Evolutionary conservation across 1,140 invertebrate genomes (phyloP).

Genomic region (Trichomalopsis sarcophagae): DNA sequence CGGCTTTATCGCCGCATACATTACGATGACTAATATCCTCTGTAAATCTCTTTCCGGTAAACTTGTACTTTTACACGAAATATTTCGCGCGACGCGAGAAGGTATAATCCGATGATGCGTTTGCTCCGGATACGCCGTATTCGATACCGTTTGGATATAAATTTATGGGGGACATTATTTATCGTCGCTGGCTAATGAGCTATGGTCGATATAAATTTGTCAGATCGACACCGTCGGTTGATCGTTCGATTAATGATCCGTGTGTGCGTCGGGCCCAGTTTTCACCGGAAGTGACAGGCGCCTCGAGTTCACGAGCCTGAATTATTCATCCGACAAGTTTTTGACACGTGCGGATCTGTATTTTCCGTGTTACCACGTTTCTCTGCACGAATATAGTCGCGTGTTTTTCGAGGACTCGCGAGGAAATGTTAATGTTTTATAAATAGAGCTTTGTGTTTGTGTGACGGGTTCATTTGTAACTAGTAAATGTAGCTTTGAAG

Average conservation of each 20-base stretch:
- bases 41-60: background rate
- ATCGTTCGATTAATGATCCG: background rate
- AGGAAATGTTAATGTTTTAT: background rate
- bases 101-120: background rate
- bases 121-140: no score
- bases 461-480: no score
- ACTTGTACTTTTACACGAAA: background rate
- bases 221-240: background rate
- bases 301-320: background rate
- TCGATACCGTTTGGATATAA: no score
- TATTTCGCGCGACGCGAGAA: background rate
- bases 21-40: background rate
- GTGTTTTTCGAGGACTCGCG: no score
- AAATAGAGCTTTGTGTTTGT: background rate
- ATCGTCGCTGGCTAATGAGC: background rate
- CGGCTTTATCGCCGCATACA: background rate
- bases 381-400: background rate
- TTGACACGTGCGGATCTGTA: background rate
- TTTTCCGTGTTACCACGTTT: background rate
- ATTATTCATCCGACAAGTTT: conserved; percentile 13
- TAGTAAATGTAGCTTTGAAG: no score
- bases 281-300: background rate
- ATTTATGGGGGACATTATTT: no score
- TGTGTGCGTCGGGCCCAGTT: background rate
- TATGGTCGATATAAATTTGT: background rate